Evolutionary conservation across 1,140 invertebrate species (phyloP), one percentile per base, ranked within the genome.

Genomic region (Atta cephalotes): DNA sequence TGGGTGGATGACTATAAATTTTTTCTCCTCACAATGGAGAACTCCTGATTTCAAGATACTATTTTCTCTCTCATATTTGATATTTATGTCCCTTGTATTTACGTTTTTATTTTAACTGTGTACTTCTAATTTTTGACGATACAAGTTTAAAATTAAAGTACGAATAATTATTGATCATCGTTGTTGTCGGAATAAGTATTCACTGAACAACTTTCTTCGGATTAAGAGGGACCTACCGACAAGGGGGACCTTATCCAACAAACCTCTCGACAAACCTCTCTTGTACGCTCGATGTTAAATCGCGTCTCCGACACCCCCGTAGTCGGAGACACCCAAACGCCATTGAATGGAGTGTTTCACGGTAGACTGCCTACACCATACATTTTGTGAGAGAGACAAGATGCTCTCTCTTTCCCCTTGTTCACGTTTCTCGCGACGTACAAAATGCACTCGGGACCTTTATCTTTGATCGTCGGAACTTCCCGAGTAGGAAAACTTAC

Each of bases 291-390:
- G 85, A 91, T 91, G 82, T 74, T 87, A 84, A 91, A 62, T 90
- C 88, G 88, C 81, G 79, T 78, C 60, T 58, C 39, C 82, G 5
- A 70, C 90, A 86, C 77, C 90, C 86, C 70, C 87, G 70, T 65
- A 70, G 88, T 72, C 66, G 62, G 86, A 85, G 68, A 84, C 79
- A 88, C 71, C 91, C 89, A 92, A 93, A 93, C 90, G 90, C 92
- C 92, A 91, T 93, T 93, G 90, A 94, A 92, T 91, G 85, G 90
- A 93, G 92, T 90, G 93, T 94, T 94, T 94, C 92, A 94, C 92
- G 93, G 92, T 92, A 92, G 92, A 90, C 88, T 93, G 92, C 88
- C 88, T 84, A 65, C 86, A 71, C 87, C 70, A 90, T 92, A 91
- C 89, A 92, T 92, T 93, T 91, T 77, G 87, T 90, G 89, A 91